Conservation (phyloP, 2,888 invertebrate genomes). For the Tiliacea aurago region DNA sequence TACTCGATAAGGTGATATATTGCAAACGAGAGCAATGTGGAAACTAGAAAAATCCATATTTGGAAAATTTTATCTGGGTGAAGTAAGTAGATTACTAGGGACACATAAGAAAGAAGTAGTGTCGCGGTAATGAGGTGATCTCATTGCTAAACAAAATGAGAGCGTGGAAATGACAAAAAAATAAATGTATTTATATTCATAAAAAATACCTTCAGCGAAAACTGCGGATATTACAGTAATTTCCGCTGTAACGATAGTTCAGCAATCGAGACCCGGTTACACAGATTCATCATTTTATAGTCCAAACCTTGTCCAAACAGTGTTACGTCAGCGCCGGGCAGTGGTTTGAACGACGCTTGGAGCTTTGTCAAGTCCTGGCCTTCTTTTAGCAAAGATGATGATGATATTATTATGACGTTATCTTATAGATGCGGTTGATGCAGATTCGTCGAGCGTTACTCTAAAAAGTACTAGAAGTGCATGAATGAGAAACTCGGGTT, state of each 20-base stretch:
- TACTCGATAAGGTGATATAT: not conserved
- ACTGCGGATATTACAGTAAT: slow-evolving; percentile 4
- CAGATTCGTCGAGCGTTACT: not conserved
- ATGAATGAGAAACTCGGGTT: slow-evolving; percentile 7
- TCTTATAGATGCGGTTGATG: not conserved
- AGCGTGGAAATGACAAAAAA: not conserved
- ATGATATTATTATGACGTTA: not conserved
- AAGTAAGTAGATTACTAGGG: not conserved
- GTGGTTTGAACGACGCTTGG: no score
- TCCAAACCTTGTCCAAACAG: not conserved
- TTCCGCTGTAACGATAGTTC: not conserved
- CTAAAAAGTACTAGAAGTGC: not conserved
- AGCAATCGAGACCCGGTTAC: not conserved
- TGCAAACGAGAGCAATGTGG: not conserved
- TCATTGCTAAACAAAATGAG: not conserved
- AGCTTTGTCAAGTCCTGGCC: no score
- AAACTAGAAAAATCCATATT: not conserved
- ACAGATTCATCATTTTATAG: not conserved
- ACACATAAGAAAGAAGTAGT: not conserved
- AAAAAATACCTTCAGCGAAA: not conserved
- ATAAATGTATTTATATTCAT: not conserved
- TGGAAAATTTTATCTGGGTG: not conserved
- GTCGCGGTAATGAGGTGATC: not conserved
- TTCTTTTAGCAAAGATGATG: not conserved
- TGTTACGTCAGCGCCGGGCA: no score